A percentile compares a stretch with the other conserved stretches of the same genome.
These are phyloP conservation scores for Itoplectis maculator DNA, from an alignment of 2,888 invertebrate species.

Conservation along the genomic window DNA sequence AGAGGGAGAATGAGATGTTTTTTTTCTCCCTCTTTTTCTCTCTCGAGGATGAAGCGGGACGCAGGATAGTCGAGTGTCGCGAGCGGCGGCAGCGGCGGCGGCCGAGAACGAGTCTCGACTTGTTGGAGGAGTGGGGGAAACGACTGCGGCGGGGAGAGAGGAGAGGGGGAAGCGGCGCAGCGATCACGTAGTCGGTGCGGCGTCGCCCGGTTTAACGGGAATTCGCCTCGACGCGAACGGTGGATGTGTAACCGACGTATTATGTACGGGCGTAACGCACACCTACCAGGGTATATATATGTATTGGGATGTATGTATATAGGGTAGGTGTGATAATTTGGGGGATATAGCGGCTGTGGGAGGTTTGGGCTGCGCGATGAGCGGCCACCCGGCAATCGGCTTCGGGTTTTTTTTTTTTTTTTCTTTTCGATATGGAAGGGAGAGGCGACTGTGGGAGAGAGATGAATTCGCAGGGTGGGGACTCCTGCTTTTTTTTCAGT, in stretches of 20 bases:
- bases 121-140: slow-evolving; percentile 26
- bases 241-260: not conserved
- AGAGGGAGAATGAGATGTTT: not conserved
- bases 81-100: not conserved
- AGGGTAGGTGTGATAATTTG: slow-evolving; percentile 24
- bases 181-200: slow-evolving; percentile 56
- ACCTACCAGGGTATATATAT: slow-evolving; percentile 3
- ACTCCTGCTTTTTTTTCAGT: slow-evolving; percentile 9
- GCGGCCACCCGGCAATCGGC: slow-evolving; percentile 15
- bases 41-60: slow-evolving; percentile 17
- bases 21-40: not conserved
- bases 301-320: no score
- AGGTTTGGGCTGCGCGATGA: not conserved
- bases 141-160: slow-evolving; percentile 37
- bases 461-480: not conserved
- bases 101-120: no score
- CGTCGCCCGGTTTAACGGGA: slow-evolving; percentile 67
- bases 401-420: no score
- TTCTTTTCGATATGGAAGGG: slow-evolving; percentile 3
- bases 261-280: not conserved
- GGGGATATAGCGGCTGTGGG: not conserved
- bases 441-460: not conserved
- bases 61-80: not conserved
- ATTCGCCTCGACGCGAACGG: slow-evolving; percentile 54
- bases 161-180: slow-evolving; percentile 34